phyloP scores from a whole-genome alignment of 2,113 vertebrate species.

The Plecotus auritus region DNA sequence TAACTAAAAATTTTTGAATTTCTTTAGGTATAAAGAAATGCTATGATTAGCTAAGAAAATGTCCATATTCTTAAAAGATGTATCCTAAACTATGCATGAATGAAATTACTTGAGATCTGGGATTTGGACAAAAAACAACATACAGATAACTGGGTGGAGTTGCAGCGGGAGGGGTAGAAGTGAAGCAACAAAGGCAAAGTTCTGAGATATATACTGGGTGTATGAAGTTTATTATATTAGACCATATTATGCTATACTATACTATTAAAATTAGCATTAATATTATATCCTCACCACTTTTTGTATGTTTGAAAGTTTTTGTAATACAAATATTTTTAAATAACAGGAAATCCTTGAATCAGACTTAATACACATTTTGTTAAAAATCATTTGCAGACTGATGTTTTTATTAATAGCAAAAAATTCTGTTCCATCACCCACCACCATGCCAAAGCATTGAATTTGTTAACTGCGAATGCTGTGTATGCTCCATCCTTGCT shows the following conservation, averaged over 20 bases:
- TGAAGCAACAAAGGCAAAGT: background rate
- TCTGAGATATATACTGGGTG: background rate
- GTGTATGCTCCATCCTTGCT: background rate
- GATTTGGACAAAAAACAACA: background rate
- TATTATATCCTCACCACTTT: background rate
- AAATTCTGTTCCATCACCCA: background rate
- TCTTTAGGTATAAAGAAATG: background rate
- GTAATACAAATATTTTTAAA: background rate
- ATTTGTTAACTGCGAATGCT: background rate
- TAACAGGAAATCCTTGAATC: background rate
- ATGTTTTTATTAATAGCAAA: background rate
- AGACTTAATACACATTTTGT: background rate
- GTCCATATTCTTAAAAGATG: background rate
- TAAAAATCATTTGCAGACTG: slow-evolving; percentile 6
- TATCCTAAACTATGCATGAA: background rate
- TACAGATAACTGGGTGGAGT: background rate
- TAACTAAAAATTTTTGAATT: background rate
- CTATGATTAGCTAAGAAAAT: background rate
- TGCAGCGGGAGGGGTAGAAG: rapidly evolving
- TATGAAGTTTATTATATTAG: background rate
- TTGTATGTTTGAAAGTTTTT: background rate
- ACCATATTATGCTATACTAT: background rate
- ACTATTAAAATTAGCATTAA: background rate
- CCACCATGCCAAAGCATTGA: background rate
- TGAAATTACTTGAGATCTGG: background rate